Evolutionary conservation across 2,888 invertebrate genomes (phyloP).

Genomic region (Euproctis similis): DNA sequence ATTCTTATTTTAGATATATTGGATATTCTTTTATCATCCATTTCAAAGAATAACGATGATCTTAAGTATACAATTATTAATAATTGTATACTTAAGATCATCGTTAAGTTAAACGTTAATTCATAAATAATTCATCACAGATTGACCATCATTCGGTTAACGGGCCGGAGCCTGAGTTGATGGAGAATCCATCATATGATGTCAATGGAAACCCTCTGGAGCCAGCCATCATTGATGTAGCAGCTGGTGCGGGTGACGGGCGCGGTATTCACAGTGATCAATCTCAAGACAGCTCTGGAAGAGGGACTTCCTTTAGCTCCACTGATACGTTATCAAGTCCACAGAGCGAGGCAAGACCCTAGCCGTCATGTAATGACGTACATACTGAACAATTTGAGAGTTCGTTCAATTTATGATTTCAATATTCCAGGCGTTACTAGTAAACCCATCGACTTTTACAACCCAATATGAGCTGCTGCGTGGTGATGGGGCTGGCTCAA

Average conservation of each 20-base stretch:
- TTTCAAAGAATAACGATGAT: too few species aligned
- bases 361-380: too few species aligned
- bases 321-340: slow-evolving; percentile 48
- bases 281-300: slow-evolving; percentile 61
- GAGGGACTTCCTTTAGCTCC: slow-evolving; percentile 54
- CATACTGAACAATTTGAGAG: too few species aligned
- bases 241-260: slow-evolving; percentile 63
- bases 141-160: slow-evolving; percentile 8
- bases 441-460: slow-evolving; percentile 41
- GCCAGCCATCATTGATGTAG: slow-evolving; percentile 28
- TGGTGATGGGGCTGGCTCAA: slow-evolving; percentile 24
- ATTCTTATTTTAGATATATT: too few species aligned
- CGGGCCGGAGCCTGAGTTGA: slow-evolving; percentile 20
- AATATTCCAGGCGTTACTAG: slow-evolving; percentile 36
- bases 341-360: slow-evolving; percentile 43
- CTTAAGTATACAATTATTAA: too few species aligned
- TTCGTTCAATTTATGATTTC: too few species aligned
- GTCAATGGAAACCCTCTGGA: slow-evolving; percentile 44
- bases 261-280: slow-evolving; percentile 62
- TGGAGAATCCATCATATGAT: slow-evolving; percentile 38
- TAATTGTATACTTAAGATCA: too few species aligned
- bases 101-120: too few species aligned
- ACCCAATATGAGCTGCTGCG: slow-evolving; percentile 34
- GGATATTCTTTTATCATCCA: too few species aligned
- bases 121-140: too few species aligned